Conservation (phyloP, 2,113 vertebrate species). For the Promerops cafer region DNA sequence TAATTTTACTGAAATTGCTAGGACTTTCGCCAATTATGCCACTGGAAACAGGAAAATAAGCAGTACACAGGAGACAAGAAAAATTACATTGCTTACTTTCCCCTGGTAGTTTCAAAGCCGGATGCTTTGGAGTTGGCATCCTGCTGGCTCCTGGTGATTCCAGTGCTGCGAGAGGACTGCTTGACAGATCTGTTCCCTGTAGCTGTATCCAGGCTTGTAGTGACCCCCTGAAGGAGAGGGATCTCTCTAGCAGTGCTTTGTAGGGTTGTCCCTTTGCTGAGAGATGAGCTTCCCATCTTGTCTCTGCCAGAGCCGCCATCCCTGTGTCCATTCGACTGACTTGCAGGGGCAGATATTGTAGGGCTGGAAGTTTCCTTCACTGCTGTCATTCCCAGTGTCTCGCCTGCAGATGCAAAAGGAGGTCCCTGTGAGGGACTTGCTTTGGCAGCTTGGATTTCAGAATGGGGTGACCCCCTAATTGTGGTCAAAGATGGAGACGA, state of each 20-base stretch:
- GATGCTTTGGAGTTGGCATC: constrained; percentile 15
- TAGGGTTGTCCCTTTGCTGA: background rate
- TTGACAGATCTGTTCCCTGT: background rate
- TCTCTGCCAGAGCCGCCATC: background rate
- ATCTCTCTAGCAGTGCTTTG: constrained; percentile 10
- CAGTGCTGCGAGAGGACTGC: background rate
- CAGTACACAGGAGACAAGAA: background rate
- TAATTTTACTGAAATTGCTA: background rate
- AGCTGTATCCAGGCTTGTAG: background rate
- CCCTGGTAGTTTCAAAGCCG: constrained; percentile 68
- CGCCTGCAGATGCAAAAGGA: background rate
- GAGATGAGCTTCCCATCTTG: background rate
- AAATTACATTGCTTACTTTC: constrained; percentile 63
- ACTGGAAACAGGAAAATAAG: background rate
- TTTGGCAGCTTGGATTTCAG: background rate
- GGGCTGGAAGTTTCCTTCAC: background rate
- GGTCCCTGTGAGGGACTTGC: background rate
- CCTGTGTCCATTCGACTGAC: background rate
- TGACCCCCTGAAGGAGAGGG: background rate
- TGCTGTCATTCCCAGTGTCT: background rate
- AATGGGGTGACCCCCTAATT: background rate
- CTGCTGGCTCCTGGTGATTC: background rate
- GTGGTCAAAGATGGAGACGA: background rate
- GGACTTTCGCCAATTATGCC: background rate
- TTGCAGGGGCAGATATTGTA: background rate